Base-by-base conservation (phyloP, 2,797 vertebrate species). In the Diceros bicornis region DNA sequence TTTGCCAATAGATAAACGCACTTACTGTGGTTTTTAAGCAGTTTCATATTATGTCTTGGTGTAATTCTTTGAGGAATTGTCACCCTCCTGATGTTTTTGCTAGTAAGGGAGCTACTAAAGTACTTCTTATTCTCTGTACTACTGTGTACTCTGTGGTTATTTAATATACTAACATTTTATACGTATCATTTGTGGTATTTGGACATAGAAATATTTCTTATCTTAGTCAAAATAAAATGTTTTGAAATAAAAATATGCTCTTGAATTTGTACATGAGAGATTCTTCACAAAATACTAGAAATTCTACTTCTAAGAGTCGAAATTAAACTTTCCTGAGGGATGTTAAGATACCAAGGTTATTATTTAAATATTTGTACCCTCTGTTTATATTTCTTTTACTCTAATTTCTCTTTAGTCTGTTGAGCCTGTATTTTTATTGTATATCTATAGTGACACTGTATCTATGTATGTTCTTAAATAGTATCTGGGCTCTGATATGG, bases 401-500 rank as follows among this genome's bases (percentile, higher is more conserved):
- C 12, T 75, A 34, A 44, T 16, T 25, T n/a, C 29, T 37, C 2
- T 4, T 32, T 29, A 21, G 69, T 37, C 25, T 66, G 9, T 34
- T 50, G 32, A 52, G 16, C 25, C 21, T 16, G 2, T 14, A 14
- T 74, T 41, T 64, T 32, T 14, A 17, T 16, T 34, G 21, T 37
- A 4, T 57, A 4, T 64, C 25, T 4, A 4, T 41, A 2, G 5
- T 84, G 75, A 37, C 88, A 13, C 21, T 78, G 47, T 13, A 1
- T 47, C 29, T 74, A 37, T 75, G n/a, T 18, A 2, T 68, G 34
- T 18, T 55, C 0, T 71, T 75, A 74, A 25, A 62, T 96, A 99
- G 99, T 99, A 99, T 96, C 98, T 99, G 97, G 99, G 99, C 6
- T 98, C 99, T 10, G 99, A 99, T 97, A 99, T 99, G 99, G 99